These are phyloP conservation scores for Parasteatoda tepidariorum DNA, from an alignment of 1,140 invertebrate genomes.

Conservation along the genomic window DNA sequence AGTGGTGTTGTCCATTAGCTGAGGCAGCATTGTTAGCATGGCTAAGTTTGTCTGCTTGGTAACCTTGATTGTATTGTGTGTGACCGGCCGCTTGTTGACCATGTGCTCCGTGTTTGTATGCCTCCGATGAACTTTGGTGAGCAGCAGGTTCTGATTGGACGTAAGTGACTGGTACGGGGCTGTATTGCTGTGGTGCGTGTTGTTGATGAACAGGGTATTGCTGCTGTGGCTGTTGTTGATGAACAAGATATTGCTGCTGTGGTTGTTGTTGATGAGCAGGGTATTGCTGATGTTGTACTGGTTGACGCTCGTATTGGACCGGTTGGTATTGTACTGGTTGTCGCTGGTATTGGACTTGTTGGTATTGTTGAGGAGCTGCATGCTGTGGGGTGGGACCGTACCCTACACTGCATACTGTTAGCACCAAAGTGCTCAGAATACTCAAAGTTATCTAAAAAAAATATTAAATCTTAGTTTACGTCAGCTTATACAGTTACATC, in stretches of 20 bases:
- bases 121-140: background rate
- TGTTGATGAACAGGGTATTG: background rate
- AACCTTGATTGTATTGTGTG: background rate
- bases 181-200: slow-evolving; percentile 4
- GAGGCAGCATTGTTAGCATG: background rate
- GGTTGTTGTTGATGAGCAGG: background rate
- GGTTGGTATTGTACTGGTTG: background rate
- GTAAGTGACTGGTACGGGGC: background rate
- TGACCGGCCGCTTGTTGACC: slow-evolving; percentile 14
- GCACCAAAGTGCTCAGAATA: too few species aligned
- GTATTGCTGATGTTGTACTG: background rate
- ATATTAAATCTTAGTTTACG: too few species aligned
- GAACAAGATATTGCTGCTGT: background rate
- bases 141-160: slow-evolving; percentile 13
- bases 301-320: background rate
- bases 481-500: too few species aligned
- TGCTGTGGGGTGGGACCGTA: too few species aligned
- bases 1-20: slow-evolving; percentile 9
- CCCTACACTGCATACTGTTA: too few species aligned
- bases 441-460: too few species aligned
- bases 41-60: background rate
- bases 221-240: background rate
- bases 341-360: background rate
- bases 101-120: background rate
- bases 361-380: background rate